These are phyloP conservation scores for Azorinus chamasolen DNA, from an alignment of 2,888 invertebrate genomes.

Conservation along the genomic window DNA sequence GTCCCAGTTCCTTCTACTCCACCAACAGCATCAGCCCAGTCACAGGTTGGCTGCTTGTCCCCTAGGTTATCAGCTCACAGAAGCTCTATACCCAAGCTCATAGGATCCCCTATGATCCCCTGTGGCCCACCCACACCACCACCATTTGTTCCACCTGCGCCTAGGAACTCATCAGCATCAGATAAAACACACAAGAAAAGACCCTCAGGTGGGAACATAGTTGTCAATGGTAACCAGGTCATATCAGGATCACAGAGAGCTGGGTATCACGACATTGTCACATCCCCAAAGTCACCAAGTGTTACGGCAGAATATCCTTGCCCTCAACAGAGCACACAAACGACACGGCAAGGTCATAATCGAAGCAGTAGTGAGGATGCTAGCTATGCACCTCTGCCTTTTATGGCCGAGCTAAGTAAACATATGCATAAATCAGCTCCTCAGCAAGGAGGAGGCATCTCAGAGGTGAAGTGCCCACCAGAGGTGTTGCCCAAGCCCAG, in stretches of 20 bases:
- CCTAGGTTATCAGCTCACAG: constrained; percentile 54
- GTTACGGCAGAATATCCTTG: background rate
- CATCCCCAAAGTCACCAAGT: constrained; percentile 30
- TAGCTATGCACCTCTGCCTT: constrained; percentile 74
- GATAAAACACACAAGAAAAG: constrained; percentile 55
- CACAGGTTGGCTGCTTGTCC: constrained; percentile 51
- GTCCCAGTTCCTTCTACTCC: constrained; percentile 48
- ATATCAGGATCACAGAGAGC: constrained; percentile 40
- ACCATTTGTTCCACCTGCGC: constrained; percentile 52
- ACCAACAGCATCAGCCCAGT: constrained; percentile 24
- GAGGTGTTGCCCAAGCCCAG: constrained; percentile 68
- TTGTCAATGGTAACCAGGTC: constrained; percentile 59
- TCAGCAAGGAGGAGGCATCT: constrained; percentile 12
- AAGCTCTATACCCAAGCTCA: constrained; percentile 42
- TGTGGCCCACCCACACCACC: constrained; percentile 39
- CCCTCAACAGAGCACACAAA: constrained; percentile 1
- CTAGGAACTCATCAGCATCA: constrained; percentile 39
- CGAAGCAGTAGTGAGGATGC: constrained; percentile 49
- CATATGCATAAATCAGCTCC: constrained; percentile 53
- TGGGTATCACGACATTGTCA: constrained; percentile 36
- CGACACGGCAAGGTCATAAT: constrained; percentile 17
- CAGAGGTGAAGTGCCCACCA: constrained; percentile 57
- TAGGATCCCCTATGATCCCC: constrained; percentile 60
- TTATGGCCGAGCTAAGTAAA: constrained; percentile 75
- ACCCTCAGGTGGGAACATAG: constrained; percentile 59